Conservation (phyloP, 2,888 invertebrate species). For the Allolobophora icterica region DNA sequence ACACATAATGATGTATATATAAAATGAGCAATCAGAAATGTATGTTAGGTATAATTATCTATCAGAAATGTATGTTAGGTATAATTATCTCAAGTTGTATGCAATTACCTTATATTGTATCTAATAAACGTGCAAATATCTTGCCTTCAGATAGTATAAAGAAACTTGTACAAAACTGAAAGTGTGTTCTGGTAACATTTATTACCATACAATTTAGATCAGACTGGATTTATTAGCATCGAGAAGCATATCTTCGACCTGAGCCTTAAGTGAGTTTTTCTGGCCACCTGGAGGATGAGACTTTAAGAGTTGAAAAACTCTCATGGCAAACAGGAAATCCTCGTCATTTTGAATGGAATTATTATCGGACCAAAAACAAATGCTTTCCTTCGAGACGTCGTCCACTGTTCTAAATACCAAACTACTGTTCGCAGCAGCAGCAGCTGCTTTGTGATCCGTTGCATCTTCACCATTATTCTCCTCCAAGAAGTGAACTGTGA, state of each 20-base stretch:
- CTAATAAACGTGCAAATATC: too few relatives aligned
- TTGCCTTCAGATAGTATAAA: neutral
- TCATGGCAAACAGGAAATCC: slow-evolving; percentile 23
- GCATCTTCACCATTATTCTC: neutral
- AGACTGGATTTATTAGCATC: neutral
- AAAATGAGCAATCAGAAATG: too few relatives aligned
- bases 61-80: too few relatives aligned
- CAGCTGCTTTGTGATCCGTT: neutral
- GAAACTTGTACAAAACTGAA: neutral
- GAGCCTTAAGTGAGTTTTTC: slow-evolving; percentile 18
- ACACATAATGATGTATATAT: too few relatives aligned
- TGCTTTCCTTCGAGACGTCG: neutral
- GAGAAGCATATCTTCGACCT: neutral
- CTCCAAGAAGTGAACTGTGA: neutral
- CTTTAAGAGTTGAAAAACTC: neutral
- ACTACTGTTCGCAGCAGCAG: neutral
- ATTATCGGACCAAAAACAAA: neutral
- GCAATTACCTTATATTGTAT: too few relatives aligned
- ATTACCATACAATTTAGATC: neutral
- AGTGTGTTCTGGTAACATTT: neutral
- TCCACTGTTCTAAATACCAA: neutral
- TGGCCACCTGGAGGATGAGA: neutral
- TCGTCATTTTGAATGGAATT: neutral
- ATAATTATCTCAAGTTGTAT: too few relatives aligned
- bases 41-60: too few relatives aligned